Evolutionary conservation across 2,888 invertebrate species (phyloP).

Genomic region (Lepidochitona cinerea): DNA sequence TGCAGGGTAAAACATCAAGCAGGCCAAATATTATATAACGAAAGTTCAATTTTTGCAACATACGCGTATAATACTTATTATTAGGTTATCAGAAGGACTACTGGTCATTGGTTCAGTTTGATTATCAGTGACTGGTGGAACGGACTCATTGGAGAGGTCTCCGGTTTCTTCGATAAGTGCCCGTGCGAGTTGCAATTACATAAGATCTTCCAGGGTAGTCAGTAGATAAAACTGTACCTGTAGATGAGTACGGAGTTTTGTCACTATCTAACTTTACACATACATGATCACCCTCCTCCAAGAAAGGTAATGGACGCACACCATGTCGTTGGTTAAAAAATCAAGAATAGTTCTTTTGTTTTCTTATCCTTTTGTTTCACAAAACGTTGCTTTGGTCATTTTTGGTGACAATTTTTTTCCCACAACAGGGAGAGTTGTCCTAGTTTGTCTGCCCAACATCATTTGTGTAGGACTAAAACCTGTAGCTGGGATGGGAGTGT

Average conservation of each 20-base stretch:
- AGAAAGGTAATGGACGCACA: background rate
- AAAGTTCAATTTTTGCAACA: no score
- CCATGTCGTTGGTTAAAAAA: background rate
- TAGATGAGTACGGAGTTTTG: background rate
- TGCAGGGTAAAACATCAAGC: no score
- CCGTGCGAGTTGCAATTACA: background rate
- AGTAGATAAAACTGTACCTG: background rate
- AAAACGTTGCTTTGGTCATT: background rate
- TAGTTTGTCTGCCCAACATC: slow-evolving; percentile 23
- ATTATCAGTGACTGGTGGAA: no score
- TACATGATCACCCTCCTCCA: background rate
- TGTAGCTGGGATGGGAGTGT: slow-evolving; percentile 15
- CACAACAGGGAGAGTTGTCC: slow-evolving; percentile 15
- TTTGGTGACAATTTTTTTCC: background rate
- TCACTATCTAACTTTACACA: background rate
- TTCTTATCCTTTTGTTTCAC: background rate
- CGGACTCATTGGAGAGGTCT: background rate
- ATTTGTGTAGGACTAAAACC: slow-evolving; percentile 20
- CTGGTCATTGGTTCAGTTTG: no score
- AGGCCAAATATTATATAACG: no score
- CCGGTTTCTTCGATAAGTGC: background rate
- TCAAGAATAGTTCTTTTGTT: background rate
- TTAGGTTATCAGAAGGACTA: no score
- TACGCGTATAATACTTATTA: no score
- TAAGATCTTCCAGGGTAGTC: background rate